Base-by-base conservation (phyloP, 2,888 invertebrate genomes). In the Imbricaverruca yamaguchii region DNA sequence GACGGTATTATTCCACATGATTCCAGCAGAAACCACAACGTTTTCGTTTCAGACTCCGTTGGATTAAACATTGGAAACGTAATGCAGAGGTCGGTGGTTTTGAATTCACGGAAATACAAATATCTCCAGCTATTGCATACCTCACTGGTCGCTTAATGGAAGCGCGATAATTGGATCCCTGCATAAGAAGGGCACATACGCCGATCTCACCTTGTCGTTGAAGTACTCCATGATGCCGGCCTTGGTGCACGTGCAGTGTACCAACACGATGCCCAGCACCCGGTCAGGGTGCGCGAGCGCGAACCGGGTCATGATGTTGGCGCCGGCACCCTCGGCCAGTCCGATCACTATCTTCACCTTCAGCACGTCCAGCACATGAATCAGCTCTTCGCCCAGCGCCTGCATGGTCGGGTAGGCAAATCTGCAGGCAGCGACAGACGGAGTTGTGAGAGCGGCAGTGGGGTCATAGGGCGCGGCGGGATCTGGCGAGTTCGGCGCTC, bases 241-340 rank as follows among this genome's bases (percentile, higher is more conserved):
- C 12, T 94, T 93, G 80, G 94, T 93, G 55, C 92, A 93, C 0
- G 95, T 95, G 87, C 94, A 93, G 89, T 96, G 95, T 85, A 96
- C 93, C 83, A 96, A 90, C 85, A 94, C 91, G 67, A 95, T 90
- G 57, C 95, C 95, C 83, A 94, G 89, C 80, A 92, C 91, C 77
- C 94, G 89, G 39, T 92, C 90, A 0, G 94, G 93, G 87, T 94
- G 92, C 25, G 92, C 92, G 86, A 95, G 90, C 83, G 94, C 95
- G 86, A 94, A 95, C 83, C 95, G 90, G 7, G 94, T 93, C 81
- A 94, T 88, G 80, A 94, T 92, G 88, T 95, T 95, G 83, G 95
- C 95, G 0, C 95, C 95, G 4, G 94, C 95, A 4, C 95, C 95
- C 86, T 95, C 95, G 4, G 95, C 95, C 80, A 95, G 88, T 0